Conservation (phyloP, 2,888 invertebrate species). For the Geophilus truncorum region DNA sequence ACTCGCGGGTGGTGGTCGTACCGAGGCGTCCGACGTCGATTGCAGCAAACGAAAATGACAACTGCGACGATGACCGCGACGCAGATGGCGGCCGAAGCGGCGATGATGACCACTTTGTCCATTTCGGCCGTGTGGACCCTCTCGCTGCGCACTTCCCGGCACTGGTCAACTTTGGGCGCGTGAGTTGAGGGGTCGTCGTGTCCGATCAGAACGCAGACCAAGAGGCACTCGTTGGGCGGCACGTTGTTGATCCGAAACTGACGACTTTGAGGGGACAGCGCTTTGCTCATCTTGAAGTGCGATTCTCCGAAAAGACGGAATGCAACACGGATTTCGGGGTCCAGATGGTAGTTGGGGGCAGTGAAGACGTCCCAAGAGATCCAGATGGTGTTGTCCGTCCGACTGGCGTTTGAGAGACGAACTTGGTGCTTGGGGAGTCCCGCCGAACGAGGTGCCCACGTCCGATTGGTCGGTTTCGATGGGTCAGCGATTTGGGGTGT, state of each 20-base stretch:
- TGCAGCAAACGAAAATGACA: constrained; percentile 82
- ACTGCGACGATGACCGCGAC: constrained; percentile 86
- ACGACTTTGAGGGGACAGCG: constrained; percentile 78
- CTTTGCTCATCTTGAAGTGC: constrained; percentile 83
- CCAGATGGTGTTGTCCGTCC: constrained; percentile 68
- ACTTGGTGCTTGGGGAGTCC: neutral
- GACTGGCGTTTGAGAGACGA: constrained; percentile 67
- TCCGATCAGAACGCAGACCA: constrained; percentile 86
- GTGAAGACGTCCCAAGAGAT: constrained; percentile 72
- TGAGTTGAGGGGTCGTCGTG: constrained; percentile 63
- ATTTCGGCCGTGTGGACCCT: constrained; percentile 50
- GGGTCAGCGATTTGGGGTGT: neutral
- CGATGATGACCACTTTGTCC: constrained; percentile 86
- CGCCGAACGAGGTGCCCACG: constrained; percentile 27
- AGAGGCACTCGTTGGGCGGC: constrained; percentile 84
- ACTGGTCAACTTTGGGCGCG: constrained; percentile 30
- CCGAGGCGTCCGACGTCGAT: constrained; percentile 52
- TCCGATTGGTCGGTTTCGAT: neutral
- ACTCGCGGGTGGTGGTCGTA: constrained; percentile 33
- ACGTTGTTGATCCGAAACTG: constrained; percentile 91
- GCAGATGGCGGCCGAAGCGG: constrained; percentile 87
- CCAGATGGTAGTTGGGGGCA: constrained; percentile 43
- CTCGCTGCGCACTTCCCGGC: constrained; percentile 32
- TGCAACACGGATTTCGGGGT: constrained; percentile 82
- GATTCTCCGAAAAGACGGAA: constrained; percentile 85